These are phyloP conservation scores for Tautogolabrus adspersus DNA, from an alignment of 2,113 vertebrate species.

Conservation along the genomic window DNA sequence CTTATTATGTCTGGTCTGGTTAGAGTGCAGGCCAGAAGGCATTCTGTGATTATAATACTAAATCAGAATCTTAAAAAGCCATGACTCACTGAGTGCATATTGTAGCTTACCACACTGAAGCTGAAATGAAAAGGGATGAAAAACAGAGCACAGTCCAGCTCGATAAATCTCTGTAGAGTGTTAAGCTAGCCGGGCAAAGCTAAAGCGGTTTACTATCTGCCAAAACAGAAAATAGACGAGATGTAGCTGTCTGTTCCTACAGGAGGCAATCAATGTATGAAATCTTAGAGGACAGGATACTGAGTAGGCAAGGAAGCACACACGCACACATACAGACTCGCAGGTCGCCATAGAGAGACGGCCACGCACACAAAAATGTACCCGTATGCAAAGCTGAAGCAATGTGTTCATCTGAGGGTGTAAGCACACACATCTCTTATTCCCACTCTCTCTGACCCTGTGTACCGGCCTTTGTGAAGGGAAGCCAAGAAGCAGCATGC, in stretches of 20 bases:
- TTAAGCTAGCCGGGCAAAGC: slow-evolving; percentile 38
- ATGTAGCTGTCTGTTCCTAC: slow-evolving; percentile 41
- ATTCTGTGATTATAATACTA: slow-evolving; percentile 61
- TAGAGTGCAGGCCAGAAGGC: slow-evolving; percentile 45
- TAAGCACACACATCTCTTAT: slow-evolving; percentile 64
- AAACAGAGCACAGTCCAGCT: slow-evolving; percentile 21
- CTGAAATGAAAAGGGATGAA: slow-evolving; percentile 27
- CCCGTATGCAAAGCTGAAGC: slow-evolving; percentile 37
- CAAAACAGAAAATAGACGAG: slow-evolving; percentile 43
- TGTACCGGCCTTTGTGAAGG: slow-evolving; percentile 71
- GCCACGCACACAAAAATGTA: slow-evolving; percentile 20
- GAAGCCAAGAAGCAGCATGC: slow-evolving; percentile 78
- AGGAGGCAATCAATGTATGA: slow-evolving; percentile 62
- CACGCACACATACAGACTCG: neutral
- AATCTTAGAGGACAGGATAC: slow-evolving; percentile 56
- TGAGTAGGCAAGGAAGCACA: slow-evolving; percentile 47
- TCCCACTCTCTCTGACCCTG: slow-evolving; percentile 79
- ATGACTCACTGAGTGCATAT: slow-evolving; percentile 48
- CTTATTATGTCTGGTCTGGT: slow-evolving; percentile 53
- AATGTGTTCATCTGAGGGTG: slow-evolving; percentile 68
- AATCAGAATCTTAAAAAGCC: slow-evolving; percentile 52
- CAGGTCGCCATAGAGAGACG: slow-evolving; percentile 34
- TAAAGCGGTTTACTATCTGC: slow-evolving; percentile 23
- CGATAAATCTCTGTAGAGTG: slow-evolving; percentile 42
- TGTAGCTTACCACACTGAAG: slow-evolving; percentile 13